Conservation (phyloP, 2,888 invertebrate species). For the Drosophila prostipennis region DNA sequence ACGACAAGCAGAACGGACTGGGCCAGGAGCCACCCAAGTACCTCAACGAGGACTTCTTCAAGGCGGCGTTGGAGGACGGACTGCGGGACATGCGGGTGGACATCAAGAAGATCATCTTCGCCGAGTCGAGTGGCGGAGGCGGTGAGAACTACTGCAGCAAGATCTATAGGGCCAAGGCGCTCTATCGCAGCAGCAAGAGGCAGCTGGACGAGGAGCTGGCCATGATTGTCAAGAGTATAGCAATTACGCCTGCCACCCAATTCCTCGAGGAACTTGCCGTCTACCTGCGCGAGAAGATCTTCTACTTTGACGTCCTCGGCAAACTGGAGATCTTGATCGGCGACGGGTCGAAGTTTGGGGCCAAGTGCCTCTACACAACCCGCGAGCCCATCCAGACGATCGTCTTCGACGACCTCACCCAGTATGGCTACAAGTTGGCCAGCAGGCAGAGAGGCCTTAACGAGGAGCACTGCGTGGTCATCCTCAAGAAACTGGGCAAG, state of each 20-base stretch:
- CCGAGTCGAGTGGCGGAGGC: slow-evolving; percentile 76
- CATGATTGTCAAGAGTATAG: slow-evolving; percentile 82
- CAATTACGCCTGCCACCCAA: slow-evolving; percentile 83
- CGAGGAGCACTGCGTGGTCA: slow-evolving; percentile 85
- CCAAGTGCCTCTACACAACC: slow-evolving; percentile 82
- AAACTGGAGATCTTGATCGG: slow-evolving; percentile 84
- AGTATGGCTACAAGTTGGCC: slow-evolving; percentile 85
- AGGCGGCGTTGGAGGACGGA: slow-evolving; percentile 81
- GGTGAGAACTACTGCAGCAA: slow-evolving; percentile 83
- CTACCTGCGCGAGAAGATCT: slow-evolving; percentile 84
- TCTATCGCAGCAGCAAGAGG: slow-evolving; percentile 76
- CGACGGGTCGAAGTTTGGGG: slow-evolving; percentile 81
- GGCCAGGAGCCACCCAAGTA: slow-evolving; percentile 70
- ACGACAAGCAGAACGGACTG: slow-evolving; percentile 39
- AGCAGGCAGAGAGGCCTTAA: slow-evolving; percentile 86
- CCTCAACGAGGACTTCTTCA: slow-evolving; percentile 81
- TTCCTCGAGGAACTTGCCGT: slow-evolving; percentile 84
- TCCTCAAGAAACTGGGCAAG: slow-evolving; percentile 85
- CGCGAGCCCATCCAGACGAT: slow-evolving; percentile 82
- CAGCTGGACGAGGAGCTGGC: slow-evolving; percentile 79
- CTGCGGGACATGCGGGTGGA: slow-evolving; percentile 78
- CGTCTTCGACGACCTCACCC: slow-evolving; percentile 84
- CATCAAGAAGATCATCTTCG: slow-evolving; percentile 78
- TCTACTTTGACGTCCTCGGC: slow-evolving; percentile 84
- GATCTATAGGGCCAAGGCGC: slow-evolving; percentile 79